phyloP scores from a whole-genome alignment of 2,113 vertebrate genomes.

The Chloropsis cyanopogon region DNA sequence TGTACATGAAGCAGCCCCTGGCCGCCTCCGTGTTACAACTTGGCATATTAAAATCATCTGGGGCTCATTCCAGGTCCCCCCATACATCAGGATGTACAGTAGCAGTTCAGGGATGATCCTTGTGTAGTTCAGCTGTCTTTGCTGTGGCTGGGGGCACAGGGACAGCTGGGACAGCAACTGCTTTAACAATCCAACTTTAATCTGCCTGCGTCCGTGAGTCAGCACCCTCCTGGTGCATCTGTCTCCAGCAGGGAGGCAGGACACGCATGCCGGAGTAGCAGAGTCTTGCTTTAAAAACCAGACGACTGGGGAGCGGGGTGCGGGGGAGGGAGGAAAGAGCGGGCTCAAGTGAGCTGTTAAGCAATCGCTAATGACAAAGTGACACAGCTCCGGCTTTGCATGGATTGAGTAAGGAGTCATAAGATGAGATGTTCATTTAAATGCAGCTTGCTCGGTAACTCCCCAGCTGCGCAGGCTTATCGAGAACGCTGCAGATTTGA shows the following conservation, averaged over 20 bases:
- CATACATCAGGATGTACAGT: not conserved
- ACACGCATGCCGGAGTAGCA: not conserved
- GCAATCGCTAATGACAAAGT: constrained; percentile 30
- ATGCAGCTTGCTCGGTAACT: not conserved
- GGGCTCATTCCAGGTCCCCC: not conserved
- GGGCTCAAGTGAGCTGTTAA: constrained; percentile 39
- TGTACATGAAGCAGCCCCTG: not conserved
- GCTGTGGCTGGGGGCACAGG: constrained; percentile 41
- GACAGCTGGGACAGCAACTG: constrained; percentile 66
- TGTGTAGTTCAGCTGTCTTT: constrained; percentile 28
- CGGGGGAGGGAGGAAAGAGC: not conserved
- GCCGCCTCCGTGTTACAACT: not conserved
- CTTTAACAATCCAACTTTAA: constrained; percentile 41
- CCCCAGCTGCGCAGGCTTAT: not conserved
- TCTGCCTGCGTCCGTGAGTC: constrained; percentile 33
- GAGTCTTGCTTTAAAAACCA: not conserved
- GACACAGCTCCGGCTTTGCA: constrained; percentile 21
- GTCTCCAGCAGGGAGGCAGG: constrained; percentile 18
- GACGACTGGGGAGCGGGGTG: not conserved
- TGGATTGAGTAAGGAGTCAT: constrained; percentile 25
- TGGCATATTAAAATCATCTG: not conserved
- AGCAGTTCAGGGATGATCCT: not conserved
- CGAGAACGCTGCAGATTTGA: not conserved
- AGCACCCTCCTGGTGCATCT: constrained; percentile 48
- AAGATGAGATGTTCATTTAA: constrained; percentile 5